Conservation (phyloP, 2,888 invertebrate genomes). For the Sinohyriopsis cumingii region DNA sequence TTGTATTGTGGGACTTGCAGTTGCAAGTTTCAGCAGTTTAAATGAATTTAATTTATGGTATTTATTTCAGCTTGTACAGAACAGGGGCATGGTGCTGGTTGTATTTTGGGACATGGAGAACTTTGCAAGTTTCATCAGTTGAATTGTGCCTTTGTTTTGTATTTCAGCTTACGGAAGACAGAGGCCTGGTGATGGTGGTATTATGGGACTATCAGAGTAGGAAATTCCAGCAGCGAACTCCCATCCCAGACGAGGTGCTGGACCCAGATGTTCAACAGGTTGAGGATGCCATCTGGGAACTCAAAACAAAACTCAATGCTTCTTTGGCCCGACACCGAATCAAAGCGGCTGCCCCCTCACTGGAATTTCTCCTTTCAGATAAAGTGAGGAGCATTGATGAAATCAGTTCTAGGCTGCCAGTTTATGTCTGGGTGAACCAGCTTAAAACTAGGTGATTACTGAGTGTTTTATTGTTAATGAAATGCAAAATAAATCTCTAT, state of each 20-base stretch:
- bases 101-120: constrained; percentile 67
- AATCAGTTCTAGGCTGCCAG: constrained; percentile 54
- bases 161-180: constrained; percentile 56
- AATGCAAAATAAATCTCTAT: neutral
- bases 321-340: constrained; percentile 67
- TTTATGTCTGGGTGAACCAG: constrained; percentile 68
- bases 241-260: constrained; percentile 43
- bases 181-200: constrained; percentile 61
- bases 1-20: too few species aligned
- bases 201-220: constrained; percentile 67
- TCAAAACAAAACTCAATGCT: constrained; percentile 64
- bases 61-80: constrained; percentile 52
- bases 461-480: constrained; percentile 1
- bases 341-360: constrained; percentile 57
- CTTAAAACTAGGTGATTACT: constrained; percentile 58
- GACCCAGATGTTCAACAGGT: constrained; percentile 49
- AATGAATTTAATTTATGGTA: neutral
- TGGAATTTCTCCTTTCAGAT: constrained; percentile 66
- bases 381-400: constrained; percentile 60
- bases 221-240: constrained; percentile 64
- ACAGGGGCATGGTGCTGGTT: constrained; percentile 59
- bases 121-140: constrained; percentile 65
- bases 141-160: neutral
- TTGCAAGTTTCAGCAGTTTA: too few species aligned
- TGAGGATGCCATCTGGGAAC: constrained; percentile 61